phyloP scores from a whole-genome alignment of 1,140 invertebrate species.

The Drosophila sucinea region DNA sequence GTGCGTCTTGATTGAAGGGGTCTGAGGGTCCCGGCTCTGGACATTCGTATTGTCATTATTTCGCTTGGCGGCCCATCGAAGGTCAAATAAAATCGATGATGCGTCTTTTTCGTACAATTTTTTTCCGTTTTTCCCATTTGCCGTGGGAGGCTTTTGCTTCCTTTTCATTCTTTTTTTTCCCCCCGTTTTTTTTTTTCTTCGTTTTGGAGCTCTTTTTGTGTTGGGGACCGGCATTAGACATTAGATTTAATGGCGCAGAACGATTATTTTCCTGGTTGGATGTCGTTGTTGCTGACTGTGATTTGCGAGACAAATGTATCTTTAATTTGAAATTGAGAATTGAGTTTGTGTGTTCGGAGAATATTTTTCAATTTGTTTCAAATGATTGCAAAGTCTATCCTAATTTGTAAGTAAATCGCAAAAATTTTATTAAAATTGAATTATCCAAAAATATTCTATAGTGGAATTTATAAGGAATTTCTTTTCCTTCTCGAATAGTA shows the following conservation, averaged over 20 bases:
- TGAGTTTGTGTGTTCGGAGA: slow-evolving; percentile 24
- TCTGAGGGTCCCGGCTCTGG: slow-evolving; percentile 27
- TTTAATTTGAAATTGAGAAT: slow-evolving; percentile 71
- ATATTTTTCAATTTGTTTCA: neutral
- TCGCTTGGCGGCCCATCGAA: slow-evolving; percentile 75
- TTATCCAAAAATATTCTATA: no score
- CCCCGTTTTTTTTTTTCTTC: slow-evolving; percentile 23
- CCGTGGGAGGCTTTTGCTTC: slow-evolving; percentile 2
- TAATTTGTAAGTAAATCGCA: no score
- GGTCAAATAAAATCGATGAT: slow-evolving; percentile 76
- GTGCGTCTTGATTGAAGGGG: slow-evolving; percentile 18
- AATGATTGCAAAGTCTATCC: no score
- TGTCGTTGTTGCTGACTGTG: slow-evolving; percentile 20
- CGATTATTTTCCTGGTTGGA: slow-evolving; percentile 47
- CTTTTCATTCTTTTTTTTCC: slow-evolving; percentile 8
- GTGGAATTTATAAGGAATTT: no score
- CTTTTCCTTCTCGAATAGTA: no score
- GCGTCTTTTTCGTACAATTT: slow-evolving; percentile 50
- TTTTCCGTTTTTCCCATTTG: neutral
- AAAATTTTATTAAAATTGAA: no score
- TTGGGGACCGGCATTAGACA: slow-evolving; percentile 67
- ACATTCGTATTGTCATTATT: slow-evolving; percentile 59
- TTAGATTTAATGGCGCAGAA: slow-evolving; percentile 80
- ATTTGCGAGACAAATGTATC: slow-evolving; percentile 66
- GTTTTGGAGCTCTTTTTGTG: slow-evolving; percentile 14